Base-by-base conservation (phyloP, 2,113 vertebrate genomes). In the Myotis yumanensis region DNA sequence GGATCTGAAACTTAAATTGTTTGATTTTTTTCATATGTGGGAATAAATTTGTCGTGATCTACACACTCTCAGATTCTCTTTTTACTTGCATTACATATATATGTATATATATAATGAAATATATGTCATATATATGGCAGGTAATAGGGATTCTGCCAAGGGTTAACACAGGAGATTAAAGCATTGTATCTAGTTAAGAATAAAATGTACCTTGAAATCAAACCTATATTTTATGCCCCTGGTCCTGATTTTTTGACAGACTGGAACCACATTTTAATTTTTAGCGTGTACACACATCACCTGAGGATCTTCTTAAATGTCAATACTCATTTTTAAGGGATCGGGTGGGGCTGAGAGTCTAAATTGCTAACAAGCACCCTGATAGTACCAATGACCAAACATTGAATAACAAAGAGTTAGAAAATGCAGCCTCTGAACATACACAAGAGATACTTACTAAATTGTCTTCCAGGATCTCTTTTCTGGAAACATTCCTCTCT, bases 131-230 rank as follows among this genome's bases (percentile, higher is more conserved):
- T 64, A 52, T 81, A 46, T 51, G 20, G 35, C 9, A 35, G 1
- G 35, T 82, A 4, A 64, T 85, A 35, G 15, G 2, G 10, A 80
- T 94, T 94, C 14, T 91, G 16, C 35, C 51, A 89, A 91, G 3
- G 7, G 15, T 89, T 85, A 92, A 92, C 20, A 88, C 15, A 43
- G 59, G 17, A 69, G 46, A 9, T 14, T 94, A 52, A 86, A 90
- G 4, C 1, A 15, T 83, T 93, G 46, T 64, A 28, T 93, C 51
- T 89, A 11, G 4, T 81, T 81, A 57, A 20, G 14, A 94, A 11
- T 77, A 94, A 92, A 94, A 89, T 57, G 4, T 54, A 43, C 32
- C 15, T 96, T 73, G 32, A 96, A 90, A 96, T 48, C 64, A 82
- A 82, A 83, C 3, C 16, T 80, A 35, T 54, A 77, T 91, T 91